phyloP scores from a whole-genome alignment of 2,113 vertebrate species.

The Microcebus griseorufus region DNA sequence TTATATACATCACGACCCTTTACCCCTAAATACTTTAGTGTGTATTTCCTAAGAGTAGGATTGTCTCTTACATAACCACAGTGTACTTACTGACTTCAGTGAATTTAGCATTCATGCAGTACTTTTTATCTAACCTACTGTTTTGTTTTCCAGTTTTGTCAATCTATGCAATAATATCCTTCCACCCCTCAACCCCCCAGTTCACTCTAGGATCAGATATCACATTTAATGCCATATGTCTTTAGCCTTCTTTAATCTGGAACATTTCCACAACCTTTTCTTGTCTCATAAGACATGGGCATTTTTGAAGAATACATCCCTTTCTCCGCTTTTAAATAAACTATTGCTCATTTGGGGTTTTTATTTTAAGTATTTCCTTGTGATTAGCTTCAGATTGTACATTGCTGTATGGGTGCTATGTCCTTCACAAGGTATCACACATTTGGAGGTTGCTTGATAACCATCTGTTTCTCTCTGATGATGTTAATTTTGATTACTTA shows the following conservation, averaged over 20 bases:
- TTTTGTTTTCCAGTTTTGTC: not conserved
- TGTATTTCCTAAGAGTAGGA: not conserved
- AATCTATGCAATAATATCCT: not conserved
- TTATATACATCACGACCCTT: not conserved
- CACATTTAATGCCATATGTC: not conserved
- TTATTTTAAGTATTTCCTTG: not conserved
- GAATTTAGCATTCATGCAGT: not conserved
- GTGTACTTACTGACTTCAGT: not conserved
- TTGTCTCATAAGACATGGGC: not conserved
- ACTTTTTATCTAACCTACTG: not conserved
- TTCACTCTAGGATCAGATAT: not conserved
- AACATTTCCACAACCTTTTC: not conserved
- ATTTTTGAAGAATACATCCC: not conserved
- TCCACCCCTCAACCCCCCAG: not conserved
- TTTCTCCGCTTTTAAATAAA: not conserved
- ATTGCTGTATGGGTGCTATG: not conserved
- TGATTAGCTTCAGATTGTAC: not conserved
- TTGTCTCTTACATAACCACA: not conserved
- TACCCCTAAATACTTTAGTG: not conserved
- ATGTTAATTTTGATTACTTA: not conserved
- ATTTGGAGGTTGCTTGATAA: not conserved
- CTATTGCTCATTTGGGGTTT: not conserved
- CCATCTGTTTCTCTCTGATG: not conserved
- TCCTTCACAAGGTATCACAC: not conserved
- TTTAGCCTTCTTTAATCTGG: conserved; percentile 33